A percentile compares a stretch with the other conserved stretches of the same genome.
Conservation (phyloP, 2,888 invertebrate genomes). For the Omphaloscelis lunosa region DNA sequence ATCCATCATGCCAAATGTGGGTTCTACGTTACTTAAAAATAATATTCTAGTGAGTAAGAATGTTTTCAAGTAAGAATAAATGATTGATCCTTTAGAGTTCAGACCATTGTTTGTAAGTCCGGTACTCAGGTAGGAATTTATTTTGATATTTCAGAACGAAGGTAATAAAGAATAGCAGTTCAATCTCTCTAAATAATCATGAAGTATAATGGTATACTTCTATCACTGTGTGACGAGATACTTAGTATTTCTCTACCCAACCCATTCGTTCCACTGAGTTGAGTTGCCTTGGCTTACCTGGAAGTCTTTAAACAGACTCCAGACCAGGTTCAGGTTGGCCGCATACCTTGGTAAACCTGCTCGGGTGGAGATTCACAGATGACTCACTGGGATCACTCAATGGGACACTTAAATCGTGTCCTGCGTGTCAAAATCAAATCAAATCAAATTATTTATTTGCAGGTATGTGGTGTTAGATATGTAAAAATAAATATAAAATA, state of each 20-base stretch:
- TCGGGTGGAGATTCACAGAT: too few relatives aligned
- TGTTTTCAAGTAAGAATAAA: slow-evolving; percentile 12
- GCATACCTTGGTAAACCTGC: too few relatives aligned
- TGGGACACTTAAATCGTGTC: background rate
- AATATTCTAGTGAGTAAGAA: slow-evolving; percentile 28
- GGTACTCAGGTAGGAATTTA: background rate
- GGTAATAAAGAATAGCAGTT: background rate
- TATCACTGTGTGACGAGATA: too few relatives aligned
- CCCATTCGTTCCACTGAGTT: too few relatives aligned
- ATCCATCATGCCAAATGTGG: slow-evolving; percentile 63
- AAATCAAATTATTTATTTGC: too few relatives aligned
- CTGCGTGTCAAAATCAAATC: background rate
- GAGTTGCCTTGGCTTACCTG: too few relatives aligned
- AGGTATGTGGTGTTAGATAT: too few relatives aligned
- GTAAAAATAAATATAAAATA: too few relatives aligned
- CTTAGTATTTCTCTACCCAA: too few relatives aligned
- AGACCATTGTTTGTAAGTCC: background rate
- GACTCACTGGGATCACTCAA: background rate
- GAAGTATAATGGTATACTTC: too few relatives aligned
- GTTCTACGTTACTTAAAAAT: slow-evolving; percentile 35
- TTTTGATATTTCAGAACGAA: background rate
- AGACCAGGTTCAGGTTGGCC: too few relatives aligned
- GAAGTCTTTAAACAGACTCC: too few relatives aligned
- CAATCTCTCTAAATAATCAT: background rate
- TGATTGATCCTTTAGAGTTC: slow-evolving; percentile 26